phyloP scores from a whole-genome alignment of 1,140 invertebrate species.

The Microplitis demolitor region DNA sequence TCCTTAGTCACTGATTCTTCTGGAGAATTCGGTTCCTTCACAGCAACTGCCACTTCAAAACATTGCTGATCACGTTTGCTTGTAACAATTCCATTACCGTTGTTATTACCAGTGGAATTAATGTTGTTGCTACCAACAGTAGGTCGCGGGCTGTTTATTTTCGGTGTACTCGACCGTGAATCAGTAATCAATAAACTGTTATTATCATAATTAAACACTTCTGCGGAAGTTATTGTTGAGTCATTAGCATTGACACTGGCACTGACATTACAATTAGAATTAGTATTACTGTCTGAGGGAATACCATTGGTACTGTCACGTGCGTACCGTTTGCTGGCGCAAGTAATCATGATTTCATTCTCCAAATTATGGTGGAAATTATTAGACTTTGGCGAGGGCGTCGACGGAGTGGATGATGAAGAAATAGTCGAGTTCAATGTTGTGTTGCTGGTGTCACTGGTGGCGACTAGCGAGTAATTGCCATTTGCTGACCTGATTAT shows the following conservation, averaged over 20 bases:
- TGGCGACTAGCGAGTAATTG: constrained; percentile 69
- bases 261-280: constrained; percentile 9
- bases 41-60: constrained; percentile 42
- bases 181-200: constrained; percentile 28
- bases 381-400: constrained; percentile 54
- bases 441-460: constrained; percentile 50
- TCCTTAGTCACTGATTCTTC: constrained; percentile 27
- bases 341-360: too few species aligned
- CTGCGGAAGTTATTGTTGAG: constrained; percentile 5
- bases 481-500: constrained; percentile 71
- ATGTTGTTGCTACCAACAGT: too few species aligned
- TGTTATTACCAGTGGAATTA: not conserved
- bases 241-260: too few species aligned
- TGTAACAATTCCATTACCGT: constrained; percentile 29
- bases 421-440: constrained; percentile 32
- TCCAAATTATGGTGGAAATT: too few species aligned
- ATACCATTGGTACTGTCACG: constrained; percentile 15
- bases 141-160: constrained; percentile 35
- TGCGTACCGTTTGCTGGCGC: not conserved
- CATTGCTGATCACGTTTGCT: constrained; percentile 35
- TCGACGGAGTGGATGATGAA: constrained; percentile 40
- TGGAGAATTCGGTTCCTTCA: constrained; percentile 28
- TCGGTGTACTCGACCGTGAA: constrained; percentile 41
- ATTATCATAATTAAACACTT: constrained; percentile 37
- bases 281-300: constrained; percentile 19